Evolutionary conservation across 2,113 vertebrate species (phyloP), one percentile per base, ranked within the genome.

Genomic region (Pseudopodoces humilis): DNA sequence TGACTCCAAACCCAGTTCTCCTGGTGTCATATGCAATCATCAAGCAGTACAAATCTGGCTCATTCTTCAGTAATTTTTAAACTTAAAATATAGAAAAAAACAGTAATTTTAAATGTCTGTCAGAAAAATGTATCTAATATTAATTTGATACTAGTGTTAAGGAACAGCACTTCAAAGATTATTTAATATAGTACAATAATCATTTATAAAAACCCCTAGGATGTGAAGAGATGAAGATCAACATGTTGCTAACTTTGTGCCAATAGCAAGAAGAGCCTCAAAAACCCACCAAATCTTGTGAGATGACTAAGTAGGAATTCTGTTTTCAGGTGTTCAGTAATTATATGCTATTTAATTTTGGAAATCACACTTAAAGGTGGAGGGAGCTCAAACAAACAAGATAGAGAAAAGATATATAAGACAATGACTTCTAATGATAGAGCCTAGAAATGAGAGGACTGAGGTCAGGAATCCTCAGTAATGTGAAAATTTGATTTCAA

Each of bases 31-130:
- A 90, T 33, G 86, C 97, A 68, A 97, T 63, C 47, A 94, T 97
- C 31, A 97, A 65, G 63, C 96, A 98, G 70, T 97, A 97, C 11
- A 97, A 92, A 67, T 95, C 93, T 69, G 96, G 79, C 55, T 97
- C 68, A 49, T 97, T 97, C 96, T 90, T 95, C 80, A 97, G 56
- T 79, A 89, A 90, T 62, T 96, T 98, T 82, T 88, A 90, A 81
- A 98, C 92, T 96, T 98, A 74, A 76, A 77, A 68, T 84, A 70
- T 46, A 86, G 50, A 47, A 64, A 65, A 39, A 65, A 83, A 39
- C 4, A 80, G 14, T 28, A 1, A 60, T 31, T 95, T 86, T 33
- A 59, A 72, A 19, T 80, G 41, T 35, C 18, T 76, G 9, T n/a
- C 43, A 59, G 55, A 52, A 55, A 81, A 78, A 77, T 4, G 33